Conservation (phyloP, 2,113 vertebrate species). For the Pantherophis guttatus region DNA sequence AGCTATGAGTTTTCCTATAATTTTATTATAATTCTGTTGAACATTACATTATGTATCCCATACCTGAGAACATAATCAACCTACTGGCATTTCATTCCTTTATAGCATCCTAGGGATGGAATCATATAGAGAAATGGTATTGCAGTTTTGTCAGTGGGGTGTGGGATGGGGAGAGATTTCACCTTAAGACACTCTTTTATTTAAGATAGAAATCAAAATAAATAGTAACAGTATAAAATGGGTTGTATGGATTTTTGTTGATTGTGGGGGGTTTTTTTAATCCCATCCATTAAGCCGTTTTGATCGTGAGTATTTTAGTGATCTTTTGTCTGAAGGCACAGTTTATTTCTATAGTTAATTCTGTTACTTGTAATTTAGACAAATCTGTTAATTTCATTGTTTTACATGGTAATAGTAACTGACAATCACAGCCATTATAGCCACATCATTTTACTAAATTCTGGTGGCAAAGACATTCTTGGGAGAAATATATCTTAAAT, state of each 20-base stretch:
- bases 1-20: neutral
- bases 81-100: neutral
- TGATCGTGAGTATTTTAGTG: neutral
- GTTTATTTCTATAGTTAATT: neutral
- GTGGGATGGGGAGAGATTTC: neutral
- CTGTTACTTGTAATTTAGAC: neutral
- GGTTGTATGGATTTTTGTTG: neutral
- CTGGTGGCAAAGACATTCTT: neutral
- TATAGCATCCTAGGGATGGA: neutral
- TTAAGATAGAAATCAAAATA: neutral
- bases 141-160: neutral
- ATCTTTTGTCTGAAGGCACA: neutral
- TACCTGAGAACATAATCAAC: neutral
- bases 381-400: neutral
- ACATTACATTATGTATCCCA: neutral
- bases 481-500: neutral
- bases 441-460: neutral
- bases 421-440: neutral
- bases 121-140: neutral
- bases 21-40: neutral
- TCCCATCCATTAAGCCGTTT: neutral
- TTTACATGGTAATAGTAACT: neutral
- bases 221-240: neutral
- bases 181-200: neutral
- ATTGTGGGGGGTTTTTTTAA: neutral